A percentile compares a stretch with the other conserved stretches of the same genome.
Evolutionary conservation across 2,797 vertebrate species (phyloP).

Genomic region (Liparis tanakae): DNA sequence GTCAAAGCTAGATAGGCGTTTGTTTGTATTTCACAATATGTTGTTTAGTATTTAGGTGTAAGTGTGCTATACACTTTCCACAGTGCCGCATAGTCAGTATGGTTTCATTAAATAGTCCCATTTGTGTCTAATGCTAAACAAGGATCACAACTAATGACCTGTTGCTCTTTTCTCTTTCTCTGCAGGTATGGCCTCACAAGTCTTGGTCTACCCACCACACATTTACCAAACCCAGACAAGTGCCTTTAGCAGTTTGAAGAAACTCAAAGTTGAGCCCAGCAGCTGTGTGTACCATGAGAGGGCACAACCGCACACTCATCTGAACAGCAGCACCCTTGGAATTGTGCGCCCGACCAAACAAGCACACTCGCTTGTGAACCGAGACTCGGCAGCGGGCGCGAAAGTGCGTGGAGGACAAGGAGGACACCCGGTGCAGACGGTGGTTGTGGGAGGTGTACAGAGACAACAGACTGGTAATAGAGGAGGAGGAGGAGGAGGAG

Average conservation of each 20-base stretch:
- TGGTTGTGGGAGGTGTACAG: conserved; percentile 92
- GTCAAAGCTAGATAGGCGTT: conserved; percentile 21
- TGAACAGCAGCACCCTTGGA: conserved; percentile 95
- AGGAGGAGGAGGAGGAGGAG: conserved; percentile 53
- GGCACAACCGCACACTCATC: conserved; percentile 91
- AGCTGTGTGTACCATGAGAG: conserved; percentile 97
- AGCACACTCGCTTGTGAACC: conserved; percentile 89
- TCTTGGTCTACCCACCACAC: conserved; percentile 99
- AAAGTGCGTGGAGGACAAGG: conserved; percentile 86
- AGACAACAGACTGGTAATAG: conserved; percentile 74
- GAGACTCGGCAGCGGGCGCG: conserved; percentile 85
- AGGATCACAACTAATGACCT: conserved; percentile 36
- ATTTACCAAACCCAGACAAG: conserved; percentile 99
- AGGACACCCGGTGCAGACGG: conserved; percentile 90
- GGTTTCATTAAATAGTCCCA: neutral
- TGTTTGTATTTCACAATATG: conserved; percentile 30
- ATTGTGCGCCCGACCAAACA: conserved; percentile 89
- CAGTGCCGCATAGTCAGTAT: conserved; percentile 21
- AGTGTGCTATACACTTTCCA: neutral
- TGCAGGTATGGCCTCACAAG: conserved; percentile 99
- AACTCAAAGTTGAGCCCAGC: conserved; percentile 99
- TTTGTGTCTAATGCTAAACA: conserved; percentile 10
- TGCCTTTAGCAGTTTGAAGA: conserved; percentile 99
- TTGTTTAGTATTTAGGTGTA: conserved; percentile 18
- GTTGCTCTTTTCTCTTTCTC: conserved; percentile 51